These are phyloP conservation scores for Drymodes brunneopygia DNA, from an alignment of 2,113 vertebrate genomes.

Conservation along the genomic window DNA sequence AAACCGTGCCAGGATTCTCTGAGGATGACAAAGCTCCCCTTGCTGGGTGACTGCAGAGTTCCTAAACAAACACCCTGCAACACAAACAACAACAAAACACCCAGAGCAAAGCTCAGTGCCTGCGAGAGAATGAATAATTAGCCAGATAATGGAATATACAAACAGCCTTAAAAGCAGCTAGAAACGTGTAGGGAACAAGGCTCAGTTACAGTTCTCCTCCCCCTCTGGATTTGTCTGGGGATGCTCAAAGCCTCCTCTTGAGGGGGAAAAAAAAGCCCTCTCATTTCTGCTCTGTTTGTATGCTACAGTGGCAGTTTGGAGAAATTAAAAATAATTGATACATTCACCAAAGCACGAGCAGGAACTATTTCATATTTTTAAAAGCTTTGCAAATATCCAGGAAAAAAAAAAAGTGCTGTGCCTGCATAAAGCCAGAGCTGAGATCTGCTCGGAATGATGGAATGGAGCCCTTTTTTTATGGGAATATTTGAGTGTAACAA, in stretches of 20 bases:
- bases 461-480: background rate
- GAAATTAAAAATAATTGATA: conserved; percentile 65
- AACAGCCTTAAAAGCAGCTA: background rate
- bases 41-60: background rate
- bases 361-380: conserved; percentile 48
- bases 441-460: background rate
- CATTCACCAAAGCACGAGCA: conserved; percentile 14
- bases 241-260: background rate
- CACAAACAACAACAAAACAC: background rate
- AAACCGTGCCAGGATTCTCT: background rate
- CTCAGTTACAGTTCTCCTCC: background rate
- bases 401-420: conserved; percentile 26
- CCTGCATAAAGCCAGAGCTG: background rate
- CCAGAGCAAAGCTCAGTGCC: background rate
- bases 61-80: background rate
- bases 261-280: background rate
- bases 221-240: background rate
- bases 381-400: conserved; percentile 56
- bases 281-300: conserved; percentile 17
- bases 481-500: background rate
- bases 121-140: background rate
- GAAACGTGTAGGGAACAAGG: background rate
- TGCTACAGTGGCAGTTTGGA: conserved; percentile 22
- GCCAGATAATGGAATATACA: background rate
- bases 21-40: background rate